Conservation (phyloP, 2,888 invertebrate genomes). For the Cheilosia urbana region DNA sequence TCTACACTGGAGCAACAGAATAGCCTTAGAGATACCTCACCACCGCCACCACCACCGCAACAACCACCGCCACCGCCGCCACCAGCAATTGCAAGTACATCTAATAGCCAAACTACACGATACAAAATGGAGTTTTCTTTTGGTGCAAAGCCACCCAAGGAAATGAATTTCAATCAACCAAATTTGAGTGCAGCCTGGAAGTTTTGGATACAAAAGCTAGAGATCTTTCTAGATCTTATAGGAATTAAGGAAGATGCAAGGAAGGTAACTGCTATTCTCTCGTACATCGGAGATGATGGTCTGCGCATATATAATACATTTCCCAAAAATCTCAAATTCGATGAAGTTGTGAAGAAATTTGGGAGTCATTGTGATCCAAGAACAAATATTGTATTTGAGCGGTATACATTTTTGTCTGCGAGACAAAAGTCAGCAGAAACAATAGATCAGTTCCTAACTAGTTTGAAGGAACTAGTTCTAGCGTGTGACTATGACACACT, state of each 20-base stretch:
- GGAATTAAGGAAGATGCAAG: not conserved
- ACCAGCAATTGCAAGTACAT: too few relatives aligned
- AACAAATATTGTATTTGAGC: slow-evolving; percentile 29
- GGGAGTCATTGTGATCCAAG: not conserved
- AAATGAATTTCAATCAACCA: slow-evolving; percentile 17
- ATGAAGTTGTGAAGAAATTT: slow-evolving; percentile 18
- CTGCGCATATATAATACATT: slow-evolving; percentile 24
- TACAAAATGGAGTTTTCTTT: too few relatives aligned
- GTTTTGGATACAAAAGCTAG: slow-evolving; percentile 13
- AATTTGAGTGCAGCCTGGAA: slow-evolving; percentile 13
- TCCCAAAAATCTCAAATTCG: slow-evolving; percentile 3
- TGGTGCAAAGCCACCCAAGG: slow-evolving; percentile 15
- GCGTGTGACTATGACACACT: slow-evolving; percentile 7
- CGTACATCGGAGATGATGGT: slow-evolving; percentile 18
- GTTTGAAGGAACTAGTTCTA: slow-evolving; percentile 16
- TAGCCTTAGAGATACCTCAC: too few relatives aligned
- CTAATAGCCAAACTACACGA: too few relatives aligned
- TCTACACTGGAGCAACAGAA: too few relatives aligned
- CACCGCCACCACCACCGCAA: too few relatives aligned
- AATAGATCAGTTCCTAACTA: slow-evolving; percentile 14
- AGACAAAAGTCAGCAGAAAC: slow-evolving; percentile 32
- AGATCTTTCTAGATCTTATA: slow-evolving; percentile 3
- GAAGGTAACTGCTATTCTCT: slow-evolving; percentile 1
- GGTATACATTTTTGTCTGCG: slow-evolving; percentile 18
- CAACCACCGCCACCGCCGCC: too few relatives aligned